These are phyloP conservation scores for Apantesis nais DNA, from an alignment of 2,888 invertebrate genomes.

Conservation along the genomic window DNA sequence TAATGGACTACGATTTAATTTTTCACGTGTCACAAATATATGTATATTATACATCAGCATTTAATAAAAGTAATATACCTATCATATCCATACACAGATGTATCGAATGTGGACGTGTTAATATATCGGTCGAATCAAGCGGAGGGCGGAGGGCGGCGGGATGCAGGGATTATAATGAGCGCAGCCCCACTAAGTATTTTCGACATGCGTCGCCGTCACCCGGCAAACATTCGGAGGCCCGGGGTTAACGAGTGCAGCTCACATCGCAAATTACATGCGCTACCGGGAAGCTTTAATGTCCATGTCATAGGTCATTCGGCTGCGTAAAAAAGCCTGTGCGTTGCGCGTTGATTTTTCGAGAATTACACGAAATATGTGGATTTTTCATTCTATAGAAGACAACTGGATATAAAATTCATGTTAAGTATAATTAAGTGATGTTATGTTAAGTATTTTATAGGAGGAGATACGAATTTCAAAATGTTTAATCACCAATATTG, in stretches of 20 bases:
- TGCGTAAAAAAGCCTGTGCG: conserved; percentile 28
- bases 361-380: background rate
- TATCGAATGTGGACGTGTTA: conserved; percentile 73
- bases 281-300: conserved; percentile 60
- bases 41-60: background rate
- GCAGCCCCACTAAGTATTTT: conserved; percentile 84
- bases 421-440: too few relatives aligned
- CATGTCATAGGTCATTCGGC: conserved; percentile 52
- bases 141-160: conserved; percentile 62
- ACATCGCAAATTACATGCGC: conserved; percentile 70
- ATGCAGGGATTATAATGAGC: conserved; percentile 83
- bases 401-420: background rate
- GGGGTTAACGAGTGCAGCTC: conserved; percentile 72
- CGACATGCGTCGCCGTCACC: conserved; percentile 85
- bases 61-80: conserved; percentile 4
- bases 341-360: conserved; percentile 8
- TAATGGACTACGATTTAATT: too few relatives aligned
- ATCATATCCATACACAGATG: conserved; percentile 57
- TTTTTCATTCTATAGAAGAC: background rate
- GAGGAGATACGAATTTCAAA: background rate
- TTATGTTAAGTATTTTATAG: too few relatives aligned
- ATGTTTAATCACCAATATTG: background rate
- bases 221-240: conserved; percentile 76
- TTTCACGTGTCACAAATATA: too few relatives aligned
- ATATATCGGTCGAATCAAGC: conserved; percentile 79